A percentile compares a stretch with the other conserved stretches of the same genome.
These are phyloP conservation scores for Ectemnius cavifrons DNA, from an alignment of 2,888 invertebrate species.

Conservation along the genomic window DNA sequence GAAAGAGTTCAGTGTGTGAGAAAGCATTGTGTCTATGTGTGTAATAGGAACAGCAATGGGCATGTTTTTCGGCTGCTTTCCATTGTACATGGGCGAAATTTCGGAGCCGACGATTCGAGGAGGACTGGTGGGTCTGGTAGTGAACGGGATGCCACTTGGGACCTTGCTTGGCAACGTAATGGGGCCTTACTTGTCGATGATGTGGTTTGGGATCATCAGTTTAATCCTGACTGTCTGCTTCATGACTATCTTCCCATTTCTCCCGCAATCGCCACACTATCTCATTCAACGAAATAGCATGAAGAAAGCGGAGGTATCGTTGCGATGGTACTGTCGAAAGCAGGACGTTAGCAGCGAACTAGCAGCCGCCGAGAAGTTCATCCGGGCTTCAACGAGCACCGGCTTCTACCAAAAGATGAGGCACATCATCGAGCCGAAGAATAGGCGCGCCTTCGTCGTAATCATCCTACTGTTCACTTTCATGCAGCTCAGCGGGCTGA, in stretches of 20 bases:
- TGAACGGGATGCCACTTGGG: conserved; percentile 67
- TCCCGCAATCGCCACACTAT: conserved; percentile 71
- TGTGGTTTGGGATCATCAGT: conserved; percentile 63
- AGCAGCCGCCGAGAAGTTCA: conserved; percentile 53
- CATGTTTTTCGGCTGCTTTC: conserved; percentile 63
- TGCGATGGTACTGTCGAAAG: conserved; percentile 62
- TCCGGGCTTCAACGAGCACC: conserved; percentile 32
- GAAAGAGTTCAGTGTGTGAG: too few relatives aligned
- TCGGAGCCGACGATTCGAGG: conserved; percentile 65
- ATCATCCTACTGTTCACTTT: conserved; percentile 59
- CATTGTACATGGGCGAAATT: conserved; percentile 68
- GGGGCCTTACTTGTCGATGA: conserved; percentile 66
- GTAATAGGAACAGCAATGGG: conserved; percentile 49
- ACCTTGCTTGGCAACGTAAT: conserved; percentile 66
- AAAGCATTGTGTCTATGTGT: background rate
- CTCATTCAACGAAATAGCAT: conserved; percentile 43
- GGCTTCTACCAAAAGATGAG: conserved; percentile 37
- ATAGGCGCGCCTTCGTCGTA: conserved; percentile 52
- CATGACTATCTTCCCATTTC: conserved; percentile 57
- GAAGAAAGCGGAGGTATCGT: conserved; percentile 56
- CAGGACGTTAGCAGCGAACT: conserved; percentile 55
- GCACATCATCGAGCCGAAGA: conserved; percentile 39
- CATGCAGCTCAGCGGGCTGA: conserved; percentile 64
- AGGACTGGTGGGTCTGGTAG: conserved; percentile 60
- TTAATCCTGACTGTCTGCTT: conserved; percentile 60